Percentiles rank a stretch among this genome's conserved stretches.
These are phyloP conservation scores for Bugula neritina DNA, from an alignment of 2,888 invertebrate species.

Conservation along the genomic window DNA sequence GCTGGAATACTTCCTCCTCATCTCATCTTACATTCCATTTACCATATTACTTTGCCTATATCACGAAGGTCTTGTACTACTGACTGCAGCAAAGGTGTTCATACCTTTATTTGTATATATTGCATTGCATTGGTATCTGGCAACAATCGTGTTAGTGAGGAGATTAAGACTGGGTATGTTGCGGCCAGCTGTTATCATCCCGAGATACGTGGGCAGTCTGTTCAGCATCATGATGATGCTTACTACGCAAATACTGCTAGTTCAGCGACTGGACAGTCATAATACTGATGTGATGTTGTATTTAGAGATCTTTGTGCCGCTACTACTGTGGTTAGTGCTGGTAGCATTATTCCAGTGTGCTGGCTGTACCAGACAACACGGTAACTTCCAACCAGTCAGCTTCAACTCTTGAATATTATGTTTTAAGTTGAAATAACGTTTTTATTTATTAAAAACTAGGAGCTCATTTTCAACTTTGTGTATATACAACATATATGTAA, in stretches of 20 bases:
- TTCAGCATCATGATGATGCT: constrained; percentile 1
- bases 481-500: too few relatives aligned
- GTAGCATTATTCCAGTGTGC: constrained; percentile 3
- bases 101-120: constrained; percentile 8
- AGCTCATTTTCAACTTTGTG: too few relatives aligned
- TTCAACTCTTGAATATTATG: too few relatives aligned
- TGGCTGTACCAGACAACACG: background rate
- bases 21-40: background rate
- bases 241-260: background rate
- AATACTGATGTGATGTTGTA: background rate
- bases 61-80: background rate
- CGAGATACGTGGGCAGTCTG: background rate
- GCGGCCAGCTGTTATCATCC: background rate
- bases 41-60: background rate
- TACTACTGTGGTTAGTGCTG: background rate
- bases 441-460: too few relatives aligned
- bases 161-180: background rate
- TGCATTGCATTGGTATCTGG: constrained; percentile 19
- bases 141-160: background rate
- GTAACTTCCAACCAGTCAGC: background rate
- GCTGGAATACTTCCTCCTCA: background rate
- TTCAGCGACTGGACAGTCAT: background rate
- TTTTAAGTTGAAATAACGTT: too few relatives aligned
- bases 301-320: background rate
- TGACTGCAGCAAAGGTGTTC: background rate